Percentiles rank a stretch among this genome's conserved stretches.
Evolutionary conservation across 2,888 invertebrate species (phyloP).

Genomic region (Trissoscelio sp.): DNA sequence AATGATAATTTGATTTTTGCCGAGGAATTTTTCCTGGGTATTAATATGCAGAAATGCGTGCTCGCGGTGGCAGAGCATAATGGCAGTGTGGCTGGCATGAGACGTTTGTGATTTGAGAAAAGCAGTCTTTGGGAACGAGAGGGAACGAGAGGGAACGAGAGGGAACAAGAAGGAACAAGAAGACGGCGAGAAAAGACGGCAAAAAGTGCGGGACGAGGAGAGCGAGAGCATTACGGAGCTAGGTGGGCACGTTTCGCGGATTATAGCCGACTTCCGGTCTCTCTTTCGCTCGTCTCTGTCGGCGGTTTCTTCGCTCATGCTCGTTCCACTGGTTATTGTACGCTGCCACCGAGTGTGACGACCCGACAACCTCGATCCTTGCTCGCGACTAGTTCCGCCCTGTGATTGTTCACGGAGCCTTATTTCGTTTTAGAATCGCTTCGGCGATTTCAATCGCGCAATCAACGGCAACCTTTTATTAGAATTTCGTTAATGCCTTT

Average conservation of each 20-base stretch:
- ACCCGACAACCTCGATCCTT: constrained; percentile 80
- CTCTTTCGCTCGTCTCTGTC: constrained; percentile 61
- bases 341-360: constrained; percentile 79
- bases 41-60: constrained; percentile 64
- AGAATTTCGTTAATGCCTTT: constrained; percentile 60
- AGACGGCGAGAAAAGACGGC: neutral
- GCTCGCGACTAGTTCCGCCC: constrained; percentile 71
- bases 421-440: constrained; percentile 66
- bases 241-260: constrained; percentile 71
- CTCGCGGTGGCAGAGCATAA: constrained; percentile 54
- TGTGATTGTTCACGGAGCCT: constrained; percentile 66
- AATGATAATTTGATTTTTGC: constrained; percentile 61
- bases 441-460: constrained; percentile 67
- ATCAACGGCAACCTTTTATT: constrained; percentile 66
- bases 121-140: constrained; percentile 24
- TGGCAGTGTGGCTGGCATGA: constrained; percentile 49
- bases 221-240: constrained; percentile 62
- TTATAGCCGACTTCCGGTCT: constrained; percentile 72
- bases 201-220: constrained; percentile 16
- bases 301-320: constrained; percentile 68
- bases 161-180: constrained; percentile 34
- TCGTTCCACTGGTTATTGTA: constrained; percentile 78
- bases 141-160: constrained; percentile 38
- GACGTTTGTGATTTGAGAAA: constrained; percentile 59
- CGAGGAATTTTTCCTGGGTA: constrained; percentile 59